phyloP scores from a whole-genome alignment of 1,140 invertebrate species.

The Orussus abietinus region DNA sequence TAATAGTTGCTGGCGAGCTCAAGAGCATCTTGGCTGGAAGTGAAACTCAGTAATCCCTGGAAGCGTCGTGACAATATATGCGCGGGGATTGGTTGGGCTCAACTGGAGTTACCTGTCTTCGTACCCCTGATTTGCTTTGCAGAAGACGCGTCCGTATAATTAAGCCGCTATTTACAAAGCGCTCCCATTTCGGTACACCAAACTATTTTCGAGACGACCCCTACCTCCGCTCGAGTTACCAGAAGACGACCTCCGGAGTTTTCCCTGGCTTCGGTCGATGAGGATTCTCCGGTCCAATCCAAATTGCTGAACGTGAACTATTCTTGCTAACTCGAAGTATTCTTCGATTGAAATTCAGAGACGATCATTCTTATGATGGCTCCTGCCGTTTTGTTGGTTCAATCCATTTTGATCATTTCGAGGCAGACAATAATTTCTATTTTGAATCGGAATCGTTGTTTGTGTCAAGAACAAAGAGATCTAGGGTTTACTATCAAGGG shows the following conservation, averaged over 20 bases:
- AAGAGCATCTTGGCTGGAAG: conserved; percentile 38
- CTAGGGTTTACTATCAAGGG: too few relatives aligned
- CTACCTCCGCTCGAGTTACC: too few relatives aligned
- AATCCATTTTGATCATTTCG: too few relatives aligned
- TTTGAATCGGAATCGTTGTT: too few relatives aligned
- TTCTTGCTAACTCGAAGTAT: background rate
- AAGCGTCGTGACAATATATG: conserved; percentile 26
- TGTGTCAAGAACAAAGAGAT: too few relatives aligned
- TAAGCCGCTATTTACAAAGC: conserved; percentile 33
- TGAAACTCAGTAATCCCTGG: conserved; percentile 44
- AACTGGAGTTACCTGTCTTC: conserved; percentile 34
- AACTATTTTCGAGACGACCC: conserved; percentile 12
- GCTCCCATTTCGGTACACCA: conserved; percentile 4
- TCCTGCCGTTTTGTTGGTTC: too few relatives aligned
- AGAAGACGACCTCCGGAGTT: too few relatives aligned
- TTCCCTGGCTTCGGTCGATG: conserved; percentile 5
- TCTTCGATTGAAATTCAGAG: too few relatives aligned
- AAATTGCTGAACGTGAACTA: background rate
- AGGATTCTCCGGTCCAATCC: background rate
- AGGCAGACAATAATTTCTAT: too few relatives aligned
- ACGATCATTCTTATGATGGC: too few relatives aligned
- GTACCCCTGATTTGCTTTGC: conserved; percentile 35
- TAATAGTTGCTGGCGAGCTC: conserved; percentile 44
- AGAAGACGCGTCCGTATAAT: conserved; percentile 31
- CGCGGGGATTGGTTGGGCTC: conserved; percentile 23